Evolutionary conservation across 1,140 invertebrate genomes (phyloP), one percentile per base, ranked within the genome.

Genomic region (Limonius californicus): DNA sequence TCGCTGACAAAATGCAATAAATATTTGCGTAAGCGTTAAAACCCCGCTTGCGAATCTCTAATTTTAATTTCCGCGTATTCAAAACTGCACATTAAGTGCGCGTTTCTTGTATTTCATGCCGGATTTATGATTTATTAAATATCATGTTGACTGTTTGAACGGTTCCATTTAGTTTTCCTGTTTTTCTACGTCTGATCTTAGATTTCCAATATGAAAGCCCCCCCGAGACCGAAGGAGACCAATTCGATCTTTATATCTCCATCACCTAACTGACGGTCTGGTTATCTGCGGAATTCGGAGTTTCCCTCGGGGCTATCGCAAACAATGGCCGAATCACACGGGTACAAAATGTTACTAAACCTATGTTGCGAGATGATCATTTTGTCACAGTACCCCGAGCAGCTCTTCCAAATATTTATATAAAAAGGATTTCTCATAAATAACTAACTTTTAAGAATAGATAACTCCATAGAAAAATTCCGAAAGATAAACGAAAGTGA

Each of bases 261-360:
- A 55, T 55, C 54, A 55, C 54, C 54, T 55, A 55, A 55, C 54
- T 55, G 54, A 55, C 18, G 54, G 18, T 55, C 54, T 55, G 54
- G 54, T 55, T 55, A 55, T 55, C 54, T 55, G 21, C 20, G 54
- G 54, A 55, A 55, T 55, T 32, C 27, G 21, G 20, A 32, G 20
- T 3, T 27, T 55, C 54, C 54, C 54, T 55, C 12, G 54, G 21
- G 54, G 27, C 54, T 55, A 55, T 55, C 15, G 15, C 54, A 55
- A 55, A 55, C 54, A 55, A 55, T 32, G 54, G 18, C 54, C 54
- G 18, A 55, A 55, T 55, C 54, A 32, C 54, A 32, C 12, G 54
- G 54, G 8, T 32, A n/a, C 54, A 55, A 32, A 55, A 55, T 55
- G 27, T 55, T 27, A 32, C 20, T 27, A 23, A 27, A 39, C 35